Base-by-base conservation (phyloP, 2,888 invertebrate genomes). In the Arenicola marina region DNA sequence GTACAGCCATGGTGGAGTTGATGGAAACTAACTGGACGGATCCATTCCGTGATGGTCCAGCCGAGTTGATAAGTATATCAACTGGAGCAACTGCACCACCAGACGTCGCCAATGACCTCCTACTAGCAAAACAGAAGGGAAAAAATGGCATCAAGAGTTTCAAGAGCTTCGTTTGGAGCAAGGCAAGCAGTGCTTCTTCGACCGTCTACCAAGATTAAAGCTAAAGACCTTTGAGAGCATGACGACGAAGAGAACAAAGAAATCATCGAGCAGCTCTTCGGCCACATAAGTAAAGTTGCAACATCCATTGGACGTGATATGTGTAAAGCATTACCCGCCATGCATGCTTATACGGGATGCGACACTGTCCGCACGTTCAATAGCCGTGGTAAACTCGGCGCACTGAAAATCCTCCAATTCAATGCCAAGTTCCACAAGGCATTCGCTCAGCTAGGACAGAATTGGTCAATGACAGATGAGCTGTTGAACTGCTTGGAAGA, bases 281-380 rank as follows among this genome's bases (percentile, higher is more conserved):
- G n/a, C n/a, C n/a, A n/a, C n/a, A n/a, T n/a, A 60, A 46, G 67
- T 11, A 60, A 68, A 33, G 18, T 62, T 28, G 53, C 32, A 21
- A 33, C 24, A 11, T 18, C 56, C n/a, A 21, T 70, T 15, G 69
- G 69, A n/a, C 33, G 32, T 26, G 67, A 61, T 44, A 38, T 51
- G 1, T 61, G 55, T 44, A 31, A 32, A 28, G 64, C 68, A 46
- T 59, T 68, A 24, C 43, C 59, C 44, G 65, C 62, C 2, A 15
- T 69, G 29, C 69, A 70, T 57, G 59, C 59, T 4, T 70, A 54
- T 51, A 67, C 62, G 4, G 69, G 64, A 33, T 69, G 66, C 46
- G 63, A 68, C 45, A 63, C 62, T 31, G 63, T 67, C 46, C 66
- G 67, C 57, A 45, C 65, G 2, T 67, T 67, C 56, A 51, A 38